Conservation (phyloP, 2,888 invertebrate genomes). For the Napeogenes inachia region DNA sequence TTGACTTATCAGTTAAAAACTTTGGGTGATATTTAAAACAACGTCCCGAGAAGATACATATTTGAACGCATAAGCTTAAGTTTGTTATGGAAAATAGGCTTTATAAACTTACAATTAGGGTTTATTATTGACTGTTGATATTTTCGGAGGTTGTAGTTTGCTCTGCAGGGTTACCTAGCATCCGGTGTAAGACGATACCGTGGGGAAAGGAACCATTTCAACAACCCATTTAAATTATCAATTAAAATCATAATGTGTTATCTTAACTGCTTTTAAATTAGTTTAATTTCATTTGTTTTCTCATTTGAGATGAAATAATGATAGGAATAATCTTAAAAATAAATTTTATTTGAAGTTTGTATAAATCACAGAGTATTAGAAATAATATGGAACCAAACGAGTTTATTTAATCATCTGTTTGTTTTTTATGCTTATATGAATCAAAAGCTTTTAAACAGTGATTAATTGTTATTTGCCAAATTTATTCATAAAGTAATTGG, state of each 20-base stretch:
- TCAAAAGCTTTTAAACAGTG: too few species aligned
- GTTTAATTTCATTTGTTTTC: neutral
- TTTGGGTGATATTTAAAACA: constrained; percentile 30
- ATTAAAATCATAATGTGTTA: constrained; percentile 17
- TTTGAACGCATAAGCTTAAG: constrained; percentile 24
- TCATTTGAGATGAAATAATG: too few species aligned
- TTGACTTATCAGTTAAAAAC: constrained; percentile 17
- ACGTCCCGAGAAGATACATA: constrained; percentile 30
- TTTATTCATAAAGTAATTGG: too few species aligned
- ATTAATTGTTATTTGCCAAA: too few species aligned
- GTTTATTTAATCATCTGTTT: too few species aligned
- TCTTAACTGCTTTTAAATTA: neutral
- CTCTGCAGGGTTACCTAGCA: constrained; percentile 59
- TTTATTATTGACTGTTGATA: constrained; percentile 14
- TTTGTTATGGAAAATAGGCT: constrained; percentile 21
- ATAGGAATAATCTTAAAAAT: too few species aligned
- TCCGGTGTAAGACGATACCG: constrained; percentile 72
- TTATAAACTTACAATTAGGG: constrained; percentile 27
- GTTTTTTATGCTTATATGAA: too few species aligned
- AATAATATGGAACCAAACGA: too few species aligned
- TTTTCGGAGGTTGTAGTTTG: constrained; percentile 41
- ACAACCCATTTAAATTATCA: constrained; percentile 38
- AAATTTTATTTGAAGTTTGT: too few species aligned
- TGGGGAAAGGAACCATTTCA: constrained; percentile 62
- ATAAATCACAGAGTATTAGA: too few species aligned